phyloP scores from a whole-genome alignment of 2,113 vertebrate genomes.

The Otolemur garnettii region DNA sequence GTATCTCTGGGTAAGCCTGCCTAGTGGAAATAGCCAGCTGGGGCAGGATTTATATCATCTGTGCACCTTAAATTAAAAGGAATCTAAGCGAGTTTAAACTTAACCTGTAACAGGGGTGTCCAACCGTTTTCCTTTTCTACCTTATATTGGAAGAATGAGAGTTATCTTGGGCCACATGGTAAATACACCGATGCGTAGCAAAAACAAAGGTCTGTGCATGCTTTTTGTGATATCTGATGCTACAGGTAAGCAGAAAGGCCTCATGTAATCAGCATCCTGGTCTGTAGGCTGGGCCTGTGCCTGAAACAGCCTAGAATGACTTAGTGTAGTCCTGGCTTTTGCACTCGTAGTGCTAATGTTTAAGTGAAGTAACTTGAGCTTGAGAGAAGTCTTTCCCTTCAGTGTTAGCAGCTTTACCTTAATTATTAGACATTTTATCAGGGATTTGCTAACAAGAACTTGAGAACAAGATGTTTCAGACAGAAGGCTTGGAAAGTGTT shows the following conservation, averaged over 20 bases:
- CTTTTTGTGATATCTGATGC: too few relatives aligned
- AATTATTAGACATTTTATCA: neutral
- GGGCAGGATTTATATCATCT: neutral
- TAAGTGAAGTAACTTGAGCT: neutral
- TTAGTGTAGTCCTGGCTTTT: neutral
- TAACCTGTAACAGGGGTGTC: neutral
- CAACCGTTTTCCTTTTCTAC: too few relatives aligned
- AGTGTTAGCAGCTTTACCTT: neutral
- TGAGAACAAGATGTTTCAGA: neutral
- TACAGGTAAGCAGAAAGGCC: too few relatives aligned
- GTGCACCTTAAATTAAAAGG: neutral
- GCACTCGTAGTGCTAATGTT: neutral
- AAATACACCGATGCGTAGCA: too few relatives aligned
- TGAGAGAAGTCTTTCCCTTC: conserved; percentile 1
- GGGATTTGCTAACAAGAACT: neutral
- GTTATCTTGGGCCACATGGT: too few relatives aligned
- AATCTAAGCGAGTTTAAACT: neutral
- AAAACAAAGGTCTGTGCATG: too few relatives aligned
- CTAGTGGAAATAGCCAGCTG: neutral
- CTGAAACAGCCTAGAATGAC: neutral
- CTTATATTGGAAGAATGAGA: too few relatives aligned
- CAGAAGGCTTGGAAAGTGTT: neutral
- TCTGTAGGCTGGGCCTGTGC: too few relatives aligned
- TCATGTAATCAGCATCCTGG: too few relatives aligned
- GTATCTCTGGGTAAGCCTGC: neutral